These are phyloP conservation scores for Caenorhabditis virilis DNA, from an alignment of 2,888 invertebrate genomes.

Conservation along the genomic window DNA sequence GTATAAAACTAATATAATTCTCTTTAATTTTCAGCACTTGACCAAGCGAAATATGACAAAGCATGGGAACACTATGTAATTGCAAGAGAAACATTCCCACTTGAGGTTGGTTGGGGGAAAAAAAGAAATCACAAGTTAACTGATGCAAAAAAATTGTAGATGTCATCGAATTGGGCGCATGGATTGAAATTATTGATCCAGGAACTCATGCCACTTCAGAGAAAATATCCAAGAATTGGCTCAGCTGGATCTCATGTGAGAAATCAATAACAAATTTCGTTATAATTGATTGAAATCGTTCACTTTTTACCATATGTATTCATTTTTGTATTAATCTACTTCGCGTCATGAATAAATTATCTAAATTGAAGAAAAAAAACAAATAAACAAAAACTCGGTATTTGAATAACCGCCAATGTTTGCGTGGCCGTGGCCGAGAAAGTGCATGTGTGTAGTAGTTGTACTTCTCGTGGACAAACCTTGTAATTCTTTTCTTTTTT, in stretches of 20 bases:
- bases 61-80: constrained; percentile 30
- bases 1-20: too few species aligned
- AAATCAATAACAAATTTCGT: constrained; percentile 5
- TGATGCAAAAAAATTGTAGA: neutral
- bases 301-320: too few species aligned
- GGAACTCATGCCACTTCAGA: constrained; percentile 14
- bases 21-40: constrained; percentile 60
- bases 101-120: constrained; percentile 7
- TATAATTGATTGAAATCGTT: neutral
- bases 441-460: too few species aligned
- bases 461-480: too few species aligned
- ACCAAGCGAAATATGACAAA: constrained; percentile 55
- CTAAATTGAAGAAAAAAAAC: too few species aligned
- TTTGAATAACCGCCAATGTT: too few species aligned
- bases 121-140: neutral
- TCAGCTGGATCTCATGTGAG: constrained; percentile 26
- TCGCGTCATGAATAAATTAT: too few species aligned
- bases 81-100: constrained; percentile 5
- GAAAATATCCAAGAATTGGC: constrained; percentile 5
- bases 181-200: constrained; percentile 19
- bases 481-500: too few species aligned
- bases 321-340: too few species aligned
- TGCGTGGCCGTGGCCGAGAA: too few species aligned
- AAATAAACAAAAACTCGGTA: too few species aligned
- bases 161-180: neutral